Evolutionary conservation across 2,888 invertebrate genomes (phyloP), one percentile per base, ranked within the genome.

Genomic region (Tenthredo amoena): DNA sequence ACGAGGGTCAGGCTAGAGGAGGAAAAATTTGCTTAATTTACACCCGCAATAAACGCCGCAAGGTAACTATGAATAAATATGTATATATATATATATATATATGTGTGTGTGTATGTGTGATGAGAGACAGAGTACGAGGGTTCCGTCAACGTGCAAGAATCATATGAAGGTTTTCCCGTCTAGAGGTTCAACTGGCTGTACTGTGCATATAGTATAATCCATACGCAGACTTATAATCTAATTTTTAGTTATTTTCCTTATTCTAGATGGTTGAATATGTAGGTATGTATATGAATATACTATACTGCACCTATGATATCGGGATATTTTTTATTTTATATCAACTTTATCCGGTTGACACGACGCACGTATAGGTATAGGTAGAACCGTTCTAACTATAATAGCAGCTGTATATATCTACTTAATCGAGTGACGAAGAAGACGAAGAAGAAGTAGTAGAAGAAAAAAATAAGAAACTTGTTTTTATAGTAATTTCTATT

Each of bases 401-500:
- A 50, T 50, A n/a, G n/a, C 50, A 50, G 50, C 50, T 62, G 62
- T 62, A 62, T 21, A 1, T 58, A 18, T 40, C 9, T 12, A 43
- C n/a, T 1, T 50, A 50, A n/a, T 18, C 50, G n/a, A 50, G n/a
- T 55, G 55, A n/a, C n/a, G 55, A 55, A 55, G n/a, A n/a, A 55
- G n/a, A n/a, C n/a, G n/a, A 55, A 55, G 7, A n/a, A n/a, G 5
- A 50, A 50, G 18, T 7, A n/a, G 2, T 7, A 43, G 3, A 62
- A 55, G 12, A 21, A 26, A 65, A 34, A 68, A 26, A 68, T 31
- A 71, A 34, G 71, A 37, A 71, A 71, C 71, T 34, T 89, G 87
- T 89, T 89, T 89, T 89, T 71, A 71, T 71, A 37, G 15, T 71
- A 5, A 71, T 71, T 71, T 71, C 71, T 34, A 71, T 37, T 71